Percentiles rank a stretch among this genome's conserved stretches.
Evolutionary conservation across 2,797 vertebrate genomes (phyloP).

Genomic region (Chelidonichthys spinosus): DNA sequence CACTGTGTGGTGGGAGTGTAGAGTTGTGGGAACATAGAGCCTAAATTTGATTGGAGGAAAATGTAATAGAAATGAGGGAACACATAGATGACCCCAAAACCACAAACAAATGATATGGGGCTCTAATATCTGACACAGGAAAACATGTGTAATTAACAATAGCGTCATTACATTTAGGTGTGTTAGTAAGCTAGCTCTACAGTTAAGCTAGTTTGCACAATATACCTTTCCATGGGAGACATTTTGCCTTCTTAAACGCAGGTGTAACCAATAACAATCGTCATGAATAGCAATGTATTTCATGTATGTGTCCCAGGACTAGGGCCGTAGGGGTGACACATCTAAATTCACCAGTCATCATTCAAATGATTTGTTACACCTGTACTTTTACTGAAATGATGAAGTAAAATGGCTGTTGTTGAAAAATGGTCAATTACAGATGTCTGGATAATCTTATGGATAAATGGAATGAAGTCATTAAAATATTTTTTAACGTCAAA

Average conservation of each 20-base stretch:
- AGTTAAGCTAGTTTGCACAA: background rate
- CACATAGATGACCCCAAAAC: too few relatives aligned
- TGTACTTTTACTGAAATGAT: background rate
- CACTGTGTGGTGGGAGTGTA: too few relatives aligned
- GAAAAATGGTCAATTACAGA: background rate
- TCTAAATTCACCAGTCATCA: background rate
- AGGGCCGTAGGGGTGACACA: background rate
- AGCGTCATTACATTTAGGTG: background rate
- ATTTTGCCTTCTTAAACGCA: background rate
- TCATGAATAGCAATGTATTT: background rate
- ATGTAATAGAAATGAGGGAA: too few relatives aligned
- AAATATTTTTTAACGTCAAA: background rate
- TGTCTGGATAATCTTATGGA: background rate
- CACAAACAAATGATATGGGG: background rate
- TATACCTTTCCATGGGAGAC: background rate
- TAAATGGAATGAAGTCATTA: background rate
- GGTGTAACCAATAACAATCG: background rate
- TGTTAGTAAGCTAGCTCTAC: background rate
- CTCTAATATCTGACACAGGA: background rate
- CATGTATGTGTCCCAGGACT: conserved; percentile 1
- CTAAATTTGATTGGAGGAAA: too few relatives aligned
- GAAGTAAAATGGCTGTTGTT: background rate
- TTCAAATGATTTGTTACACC: background rate
- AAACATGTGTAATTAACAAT: background rate
- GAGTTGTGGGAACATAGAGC: too few relatives aligned